These are phyloP conservation scores for Isichthys henryi DNA, from an alignment of 2,113 vertebrate genomes.

Conservation along the genomic window DNA sequence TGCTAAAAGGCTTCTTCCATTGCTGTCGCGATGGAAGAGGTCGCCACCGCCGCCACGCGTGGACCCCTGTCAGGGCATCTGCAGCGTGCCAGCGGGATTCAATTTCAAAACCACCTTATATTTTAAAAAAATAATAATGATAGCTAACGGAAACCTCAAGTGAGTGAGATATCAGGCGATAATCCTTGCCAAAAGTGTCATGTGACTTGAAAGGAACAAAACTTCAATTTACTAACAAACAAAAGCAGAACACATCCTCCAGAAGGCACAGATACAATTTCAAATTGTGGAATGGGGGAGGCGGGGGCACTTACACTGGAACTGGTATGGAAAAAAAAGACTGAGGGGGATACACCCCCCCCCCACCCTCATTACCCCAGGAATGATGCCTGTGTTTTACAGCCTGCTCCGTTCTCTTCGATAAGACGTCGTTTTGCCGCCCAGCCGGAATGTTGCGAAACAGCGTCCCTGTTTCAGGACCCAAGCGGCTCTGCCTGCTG, in stretches of 20 bases:
- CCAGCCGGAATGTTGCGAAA: slow-evolving; percentile 14
- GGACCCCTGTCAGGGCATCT: slow-evolving; percentile 15
- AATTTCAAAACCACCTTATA: slow-evolving; percentile 31
- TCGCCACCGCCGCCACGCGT: slow-evolving; percentile 35
- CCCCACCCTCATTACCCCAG: neutral
- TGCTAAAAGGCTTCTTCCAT: slow-evolving; percentile 45
- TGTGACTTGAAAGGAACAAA: slow-evolving; percentile 35
- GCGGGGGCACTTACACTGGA: neutral
- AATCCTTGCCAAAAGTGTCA: slow-evolving; percentile 54
- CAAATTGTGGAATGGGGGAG: neutral
- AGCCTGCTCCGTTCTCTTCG: neutral
- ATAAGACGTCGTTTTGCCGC: slow-evolving; percentile 3
- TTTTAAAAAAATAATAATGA: slow-evolving; percentile 34
- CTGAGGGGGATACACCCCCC: neutral
- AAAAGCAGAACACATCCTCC: neutral
- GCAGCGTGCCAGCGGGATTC: slow-evolving; percentile 32
- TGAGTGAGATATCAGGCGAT: slow-evolving; percentile 50
- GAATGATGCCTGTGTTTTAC: neutral
- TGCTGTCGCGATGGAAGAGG: neutral
- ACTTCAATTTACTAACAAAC: slow-evolving; percentile 17
- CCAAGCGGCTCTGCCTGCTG: slow-evolving; percentile 35
- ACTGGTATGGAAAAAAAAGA: neutral
- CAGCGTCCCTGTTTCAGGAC: slow-evolving; percentile 28
- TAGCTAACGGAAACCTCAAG: slow-evolving; percentile 34
- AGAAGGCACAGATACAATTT: neutral